These are phyloP conservation scores for Acanthaster planci DNA, from an alignment of 35 echinoderm and acorn worm species.

Conservation along the genomic window DNA sequence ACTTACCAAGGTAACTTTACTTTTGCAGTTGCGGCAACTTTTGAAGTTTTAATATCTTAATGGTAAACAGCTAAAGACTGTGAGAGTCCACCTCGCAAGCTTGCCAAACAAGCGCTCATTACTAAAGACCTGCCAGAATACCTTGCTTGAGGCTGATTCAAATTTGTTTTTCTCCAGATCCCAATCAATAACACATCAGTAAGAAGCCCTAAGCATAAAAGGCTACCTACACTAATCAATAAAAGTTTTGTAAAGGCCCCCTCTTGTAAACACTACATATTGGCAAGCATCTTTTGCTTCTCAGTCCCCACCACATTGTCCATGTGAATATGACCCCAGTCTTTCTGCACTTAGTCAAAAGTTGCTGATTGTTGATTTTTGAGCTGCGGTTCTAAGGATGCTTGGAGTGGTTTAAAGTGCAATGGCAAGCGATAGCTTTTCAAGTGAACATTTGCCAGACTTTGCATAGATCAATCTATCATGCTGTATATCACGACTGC, in stretches of 20 bases:
- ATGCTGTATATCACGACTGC: too few relatives aligned
- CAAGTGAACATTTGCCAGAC: neutral
- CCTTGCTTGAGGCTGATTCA: neutral
- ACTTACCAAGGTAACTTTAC: too few relatives aligned
- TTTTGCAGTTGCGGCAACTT: neutral
- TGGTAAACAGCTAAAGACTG: neutral
- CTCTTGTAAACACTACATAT: slow-evolving; percentile 17
- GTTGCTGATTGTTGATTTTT: slow-evolving; percentile 5
- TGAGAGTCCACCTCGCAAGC: neutral
- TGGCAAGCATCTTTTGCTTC: slow-evolving; percentile 16
- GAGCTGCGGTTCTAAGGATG: neutral
- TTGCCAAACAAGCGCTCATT: neutral
- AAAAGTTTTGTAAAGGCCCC: neutral
- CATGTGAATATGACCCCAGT: slow-evolving; percentile 3
- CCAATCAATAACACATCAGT: slow-evolving; percentile 21
- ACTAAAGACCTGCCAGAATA: neutral
- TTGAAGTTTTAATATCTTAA: neutral
- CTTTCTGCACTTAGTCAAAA: neutral
- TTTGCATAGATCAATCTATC: too few relatives aligned
- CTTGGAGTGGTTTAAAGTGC: neutral
- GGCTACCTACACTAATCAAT: neutral
- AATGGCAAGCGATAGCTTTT: neutral
- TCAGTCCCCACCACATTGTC: neutral
- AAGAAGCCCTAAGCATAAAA: slow-evolving; percentile 3
- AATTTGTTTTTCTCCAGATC: slow-evolving; percentile 8